Evolutionary conservation across 2,113 vertebrate species (phyloP), one percentile per base, ranked within the genome.

Genomic region (Tragelaphus scriptus): DNA sequence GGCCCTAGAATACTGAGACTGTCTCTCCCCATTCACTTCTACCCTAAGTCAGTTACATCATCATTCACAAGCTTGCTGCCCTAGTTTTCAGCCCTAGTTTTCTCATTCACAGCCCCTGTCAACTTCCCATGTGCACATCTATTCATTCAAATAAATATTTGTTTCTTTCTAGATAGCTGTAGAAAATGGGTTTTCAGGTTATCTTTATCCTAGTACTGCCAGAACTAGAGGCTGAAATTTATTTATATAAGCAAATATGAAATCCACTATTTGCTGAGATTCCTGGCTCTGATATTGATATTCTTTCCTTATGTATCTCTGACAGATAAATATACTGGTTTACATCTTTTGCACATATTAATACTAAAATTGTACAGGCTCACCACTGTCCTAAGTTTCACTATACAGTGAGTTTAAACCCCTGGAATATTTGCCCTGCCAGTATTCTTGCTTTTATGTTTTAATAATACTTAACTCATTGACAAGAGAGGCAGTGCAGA

Each of bases 171-270:
- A 98, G 93, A 98, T 97, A 98, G 94, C 95, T 93, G 82, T 91
- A 56, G 77, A 85, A 98, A 96, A 97, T 93, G 59, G 91, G 85
- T 94, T 98, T 97, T 96, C 51, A 61, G 93, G 94, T 97, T 97
- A 97, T 97, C 96, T 97, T 97, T 63, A 97, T 97, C 94, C 84
- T 63, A 81, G 58, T 92, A 94, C 90, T 88, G 53, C 85, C 93
- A 95, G 88, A 97, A 97, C 89, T 88, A 94, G 92, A 98, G 94
- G 86, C 84, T 80, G 93, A 96, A 97, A 97, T 94, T 61, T 97
- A 96, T 97, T 96, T 97, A 96, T 98, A 93, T 97, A 96, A 97
- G 96, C 91, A 96, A 97, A 97, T 97, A 97, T 89, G 91, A 98
- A 97, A 95, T 95, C 86, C 32, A 95, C 94, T 93, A 89, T 97